phyloP scores from a whole-genome alignment of 2,888 invertebrate genomes.

The Morpho deidamia region DNA sequence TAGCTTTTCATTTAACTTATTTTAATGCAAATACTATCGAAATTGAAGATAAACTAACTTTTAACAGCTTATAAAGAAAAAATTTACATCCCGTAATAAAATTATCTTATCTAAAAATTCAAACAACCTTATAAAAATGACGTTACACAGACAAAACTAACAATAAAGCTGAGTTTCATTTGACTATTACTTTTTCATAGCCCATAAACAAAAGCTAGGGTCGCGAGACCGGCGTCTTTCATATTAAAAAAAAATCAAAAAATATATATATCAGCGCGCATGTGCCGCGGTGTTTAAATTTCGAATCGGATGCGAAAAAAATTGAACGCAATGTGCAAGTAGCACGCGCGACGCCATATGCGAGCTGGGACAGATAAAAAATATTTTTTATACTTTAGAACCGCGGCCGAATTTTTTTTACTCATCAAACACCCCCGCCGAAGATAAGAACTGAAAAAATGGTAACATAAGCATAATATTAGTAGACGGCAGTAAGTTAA shows the following conservation, averaged over 20 bases:
- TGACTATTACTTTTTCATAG: conserved; percentile 33
- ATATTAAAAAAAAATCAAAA: conserved; percentile 44
- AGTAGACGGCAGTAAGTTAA: conserved; percentile 50
- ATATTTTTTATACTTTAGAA: conserved; percentile 41
- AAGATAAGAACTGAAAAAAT: conserved; percentile 66
- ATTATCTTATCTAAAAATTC: conserved; percentile 15
- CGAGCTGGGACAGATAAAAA: conserved; percentile 41
- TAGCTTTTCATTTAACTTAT: too few relatives aligned
- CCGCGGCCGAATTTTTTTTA: conserved; percentile 32
- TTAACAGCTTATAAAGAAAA: conserved; percentile 4
- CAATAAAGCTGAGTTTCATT: conserved; percentile 28
- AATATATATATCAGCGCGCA: conserved; percentile 55
- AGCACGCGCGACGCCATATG: conserved; percentile 73
- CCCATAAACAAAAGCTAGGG: conserved; percentile 30
- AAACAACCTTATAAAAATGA: conserved; percentile 15
- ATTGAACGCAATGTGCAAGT: conserved; percentile 64
- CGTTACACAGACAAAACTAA: conserved; percentile 23
- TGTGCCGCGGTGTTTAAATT: conserved; percentile 66
- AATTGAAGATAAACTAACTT: not conserved
- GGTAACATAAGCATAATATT: conserved; percentile 75
- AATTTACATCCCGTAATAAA: conserved; percentile 15
- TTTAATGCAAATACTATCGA: not conserved
- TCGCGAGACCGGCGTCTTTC: conserved; percentile 43
- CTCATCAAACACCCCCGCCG: conserved; percentile 60
- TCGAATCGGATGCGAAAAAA: conserved; percentile 76